These are phyloP conservation scores for Bellardia pandia DNA, from an alignment of 2,888 invertebrate species.

Conservation along the genomic window DNA sequence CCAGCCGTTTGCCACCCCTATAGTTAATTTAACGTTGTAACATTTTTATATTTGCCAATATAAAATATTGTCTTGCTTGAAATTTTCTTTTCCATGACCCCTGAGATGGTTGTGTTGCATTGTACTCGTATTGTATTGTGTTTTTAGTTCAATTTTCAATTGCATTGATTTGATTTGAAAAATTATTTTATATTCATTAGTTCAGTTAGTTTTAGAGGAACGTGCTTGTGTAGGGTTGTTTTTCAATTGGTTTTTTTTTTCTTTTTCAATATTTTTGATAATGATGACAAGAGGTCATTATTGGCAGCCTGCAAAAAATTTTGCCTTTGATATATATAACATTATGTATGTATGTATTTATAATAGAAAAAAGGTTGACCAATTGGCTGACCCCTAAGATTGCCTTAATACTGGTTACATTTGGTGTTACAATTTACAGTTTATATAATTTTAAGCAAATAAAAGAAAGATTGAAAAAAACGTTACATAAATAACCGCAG, in stretches of 20 bases:
- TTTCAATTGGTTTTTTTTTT: slow-evolving; percentile 14
- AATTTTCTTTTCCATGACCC: slow-evolving; percentile 76
- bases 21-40: slow-evolving; percentile 24
- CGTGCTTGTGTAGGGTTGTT: slow-evolving; percentile 68
- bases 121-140: too few relatives aligned
- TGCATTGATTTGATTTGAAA: slow-evolving; percentile 63
- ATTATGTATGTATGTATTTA: slow-evolving; percentile 8
- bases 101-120: slow-evolving; percentile 65
- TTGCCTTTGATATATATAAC: slow-evolving; percentile 27
- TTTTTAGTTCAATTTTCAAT: slow-evolving; percentile 27
- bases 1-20: slow-evolving; percentile 74
- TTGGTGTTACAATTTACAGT: slow-evolving; percentile 67
- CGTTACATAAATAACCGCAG: slow-evolving; percentile 62
- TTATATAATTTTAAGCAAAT: slow-evolving; percentile 37
- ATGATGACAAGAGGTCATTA: slow-evolving; percentile 65
- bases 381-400: slow-evolving; percentile 75
- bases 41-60: not conserved
- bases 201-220: slow-evolving; percentile 43
- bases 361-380: slow-evolving; percentile 69
- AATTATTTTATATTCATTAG: slow-evolving; percentile 71
- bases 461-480: slow-evolving; percentile 43
- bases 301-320: slow-evolving; percentile 40
- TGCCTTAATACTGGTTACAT: slow-evolving; percentile 66
- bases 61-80: slow-evolving; percentile 64
- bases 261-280: slow-evolving; percentile 10